These are phyloP conservation scores for Limnodromus scolopaceus DNA, from an alignment of 2,797 vertebrate genomes.

Conservation along the genomic window DNA sequence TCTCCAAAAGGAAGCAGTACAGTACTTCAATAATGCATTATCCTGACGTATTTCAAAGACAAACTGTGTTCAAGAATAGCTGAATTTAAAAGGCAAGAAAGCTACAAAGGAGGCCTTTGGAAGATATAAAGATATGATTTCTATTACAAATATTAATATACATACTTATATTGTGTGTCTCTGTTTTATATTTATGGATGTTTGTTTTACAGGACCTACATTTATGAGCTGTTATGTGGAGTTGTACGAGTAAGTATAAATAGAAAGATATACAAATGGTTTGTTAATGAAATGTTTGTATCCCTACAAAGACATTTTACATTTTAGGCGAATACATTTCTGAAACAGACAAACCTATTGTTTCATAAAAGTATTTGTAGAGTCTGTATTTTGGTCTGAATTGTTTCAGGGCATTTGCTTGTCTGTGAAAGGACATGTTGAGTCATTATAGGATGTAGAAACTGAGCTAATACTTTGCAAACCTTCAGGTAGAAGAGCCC, in stretches of 20 bases:
- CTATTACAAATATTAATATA: conserved; percentile 30
- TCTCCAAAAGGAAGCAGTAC: background rate
- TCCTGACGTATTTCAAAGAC: conserved; percentile 66
- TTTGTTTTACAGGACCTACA: background rate
- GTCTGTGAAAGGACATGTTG: background rate
- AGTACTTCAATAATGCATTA: conserved; percentile 49
- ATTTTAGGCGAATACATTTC: background rate
- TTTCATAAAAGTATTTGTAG: background rate
- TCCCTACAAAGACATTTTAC: background rate
- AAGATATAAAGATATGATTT: conserved; percentile 40
- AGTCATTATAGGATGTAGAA: background rate
- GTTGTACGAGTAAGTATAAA: background rate
- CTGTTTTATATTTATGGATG: background rate
- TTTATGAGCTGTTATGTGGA: background rate
- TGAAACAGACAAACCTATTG: background rate
- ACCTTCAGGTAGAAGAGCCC: background rate
- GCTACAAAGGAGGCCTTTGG: conserved; percentile 28
- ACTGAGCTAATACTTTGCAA: background rate
- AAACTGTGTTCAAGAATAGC: conserved; percentile 19
- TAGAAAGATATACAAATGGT: background rate
- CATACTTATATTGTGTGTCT: background rate
- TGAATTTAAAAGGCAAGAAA: conserved; percentile 56
- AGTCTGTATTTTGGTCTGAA: background rate
- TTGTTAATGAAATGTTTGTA: conserved; percentile 27
- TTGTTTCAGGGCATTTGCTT: background rate